Evolutionary conservation across 2,797 vertebrate genomes (phyloP), one percentile per base, ranked within the genome.

Genomic region (Denticeps clupeoides): DNA sequence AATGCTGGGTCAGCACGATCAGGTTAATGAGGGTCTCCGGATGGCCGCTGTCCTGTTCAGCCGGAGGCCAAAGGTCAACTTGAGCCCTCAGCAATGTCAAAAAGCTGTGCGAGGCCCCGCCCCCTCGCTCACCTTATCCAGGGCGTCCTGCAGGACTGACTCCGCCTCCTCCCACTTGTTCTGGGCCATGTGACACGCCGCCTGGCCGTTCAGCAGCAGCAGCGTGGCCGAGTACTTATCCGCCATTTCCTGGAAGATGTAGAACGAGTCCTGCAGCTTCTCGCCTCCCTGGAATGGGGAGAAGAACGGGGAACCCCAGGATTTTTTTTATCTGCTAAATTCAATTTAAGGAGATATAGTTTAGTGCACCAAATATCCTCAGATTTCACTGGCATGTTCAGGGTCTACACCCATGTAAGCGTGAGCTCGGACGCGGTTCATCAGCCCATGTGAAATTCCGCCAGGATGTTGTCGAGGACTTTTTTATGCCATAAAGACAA

Each of bases 171-270:
- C 93, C 93, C 92, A 97, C 70, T 89, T 93, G 67, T 91, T 88
- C 74, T 95, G 91, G 1, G 89, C 93, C 86, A 96, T 94, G 63
- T 89, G 88, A 61, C 88, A 91, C 46, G 89, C 85, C 0, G 90
- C 92, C 56, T 98, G 94, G 0, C 94, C 93, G 0, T 89, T 94
- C 3, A 98, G 83, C 7, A 98, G 87, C 41, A 97, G 78, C 49
- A 95, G 81, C 0, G 94, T 97, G 18, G 91, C 53, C 0, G 87
- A 87, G 66, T 89, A 93, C 49, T 95, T 97, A 67, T 98, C 94
- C 0, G 89, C 86, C 89, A 97, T 88, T 80, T 98, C 94, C 58
- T 98, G 94, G 79, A 97, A 97, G 72, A 96, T 96, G 81, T 98
- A 98, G 63, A 89, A 98, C 4, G 92, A 91, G 0, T 97, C 93